These are phyloP conservation scores for Ifrita kowaldi DNA, from an alignment of 2,113 vertebrate genomes.

Conservation along the genomic window DNA sequence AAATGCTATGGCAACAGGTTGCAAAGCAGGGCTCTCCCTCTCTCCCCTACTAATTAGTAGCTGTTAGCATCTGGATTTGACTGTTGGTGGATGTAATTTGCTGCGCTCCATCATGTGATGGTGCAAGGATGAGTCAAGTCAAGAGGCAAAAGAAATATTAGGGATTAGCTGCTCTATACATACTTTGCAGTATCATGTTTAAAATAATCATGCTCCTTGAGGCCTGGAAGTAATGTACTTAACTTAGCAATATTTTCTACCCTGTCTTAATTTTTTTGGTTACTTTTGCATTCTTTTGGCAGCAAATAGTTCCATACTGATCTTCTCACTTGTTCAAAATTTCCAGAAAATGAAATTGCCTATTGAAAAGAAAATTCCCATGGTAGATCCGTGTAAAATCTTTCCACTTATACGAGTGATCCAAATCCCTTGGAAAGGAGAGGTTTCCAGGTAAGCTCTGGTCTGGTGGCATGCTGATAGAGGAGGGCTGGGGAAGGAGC, in stretches of 20 bases:
- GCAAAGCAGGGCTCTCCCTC: not conserved
- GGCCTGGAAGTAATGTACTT: not conserved
- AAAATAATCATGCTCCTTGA: not conserved
- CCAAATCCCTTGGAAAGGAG: not conserved
- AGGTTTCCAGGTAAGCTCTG: not conserved
- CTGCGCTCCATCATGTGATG: not conserved
- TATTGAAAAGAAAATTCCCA: not conserved
- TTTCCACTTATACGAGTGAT: not conserved
- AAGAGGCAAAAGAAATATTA: not conserved
- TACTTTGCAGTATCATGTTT: not conserved
- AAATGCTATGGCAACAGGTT: constrained; percentile 53
- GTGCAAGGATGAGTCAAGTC: not conserved
- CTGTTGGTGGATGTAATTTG: not conserved
- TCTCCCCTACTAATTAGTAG: constrained; percentile 26
- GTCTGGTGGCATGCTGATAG: not conserved
- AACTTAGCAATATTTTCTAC: not conserved
- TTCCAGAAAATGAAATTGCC: not conserved
- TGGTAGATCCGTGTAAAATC: not conserved
- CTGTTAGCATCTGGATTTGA: constrained; percentile 27
- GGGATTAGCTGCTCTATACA: not conserved
- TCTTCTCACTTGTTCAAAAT: not conserved
- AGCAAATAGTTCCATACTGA: not conserved
- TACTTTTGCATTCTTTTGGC: not conserved
- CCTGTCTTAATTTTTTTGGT: not conserved
- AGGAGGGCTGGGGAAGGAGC: not conserved